Evolutionary conservation across 2,797 vertebrate species (phyloP).

Genomic region (Gymnothorax javanicus): DNA sequence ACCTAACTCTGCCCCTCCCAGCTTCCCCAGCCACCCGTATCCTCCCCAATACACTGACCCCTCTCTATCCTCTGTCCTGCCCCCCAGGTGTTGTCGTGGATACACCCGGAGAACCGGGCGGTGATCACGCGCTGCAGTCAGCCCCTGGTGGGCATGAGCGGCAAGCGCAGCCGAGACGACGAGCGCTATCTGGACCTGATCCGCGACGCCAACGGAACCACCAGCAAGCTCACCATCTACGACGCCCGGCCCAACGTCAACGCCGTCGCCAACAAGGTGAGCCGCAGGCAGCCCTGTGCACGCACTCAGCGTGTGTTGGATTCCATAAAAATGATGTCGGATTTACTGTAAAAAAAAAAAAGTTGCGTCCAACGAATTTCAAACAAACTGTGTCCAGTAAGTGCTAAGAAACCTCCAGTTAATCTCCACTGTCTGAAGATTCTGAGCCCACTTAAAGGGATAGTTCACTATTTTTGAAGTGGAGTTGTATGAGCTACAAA

Average conservation of each 20-base stretch:
- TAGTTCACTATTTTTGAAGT: no score
- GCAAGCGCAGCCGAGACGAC: slow-evolving; percentile 93
- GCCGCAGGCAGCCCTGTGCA: not conserved
- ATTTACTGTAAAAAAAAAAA: no score
- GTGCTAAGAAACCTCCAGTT: no score
- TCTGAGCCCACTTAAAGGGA: no score
- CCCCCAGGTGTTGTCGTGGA: slow-evolving; percentile 90
- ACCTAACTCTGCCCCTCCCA: no score
- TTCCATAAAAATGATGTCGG: no score
- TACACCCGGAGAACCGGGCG: slow-evolving; percentile 92
- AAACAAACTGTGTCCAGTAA: no score
- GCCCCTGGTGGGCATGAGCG: slow-evolving; percentile 95
- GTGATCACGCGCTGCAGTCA: slow-evolving; percentile 93
- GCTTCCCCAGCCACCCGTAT: not conserved
- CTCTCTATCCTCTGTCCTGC: not conserved
- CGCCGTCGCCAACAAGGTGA: slow-evolving; percentile 96
- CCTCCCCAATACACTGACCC: no score
- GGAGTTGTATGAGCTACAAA: no score
- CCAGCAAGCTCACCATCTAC: slow-evolving; percentile 87
- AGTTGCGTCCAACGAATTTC: no score
- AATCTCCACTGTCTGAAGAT: no score
- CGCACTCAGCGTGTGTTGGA: no score
- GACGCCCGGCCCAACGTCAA: slow-evolving; percentile 95
- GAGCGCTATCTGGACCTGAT: slow-evolving; percentile 93
- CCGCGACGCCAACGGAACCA: slow-evolving; percentile 87